Evolutionary conservation across 2,113 vertebrate species (phyloP).

Genomic region (Sturnus vulgaris): DNA sequence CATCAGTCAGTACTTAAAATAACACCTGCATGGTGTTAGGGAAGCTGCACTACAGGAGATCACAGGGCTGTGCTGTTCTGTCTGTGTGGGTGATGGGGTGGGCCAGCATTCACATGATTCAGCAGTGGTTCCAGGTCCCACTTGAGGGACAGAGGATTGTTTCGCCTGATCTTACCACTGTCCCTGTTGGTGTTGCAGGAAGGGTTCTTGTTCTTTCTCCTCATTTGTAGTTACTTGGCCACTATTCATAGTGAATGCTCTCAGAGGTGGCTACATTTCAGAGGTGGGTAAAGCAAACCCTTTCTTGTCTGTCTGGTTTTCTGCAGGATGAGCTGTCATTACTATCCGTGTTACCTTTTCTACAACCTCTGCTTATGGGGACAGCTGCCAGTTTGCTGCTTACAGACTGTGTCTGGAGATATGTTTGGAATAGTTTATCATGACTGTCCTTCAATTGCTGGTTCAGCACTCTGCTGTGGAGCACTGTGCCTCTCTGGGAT

Average conservation of each 20-base stretch:
- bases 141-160: background rate
- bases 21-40: background rate
- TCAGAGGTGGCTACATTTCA: background rate
- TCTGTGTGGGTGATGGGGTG: background rate
- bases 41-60: background rate
- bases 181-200: background rate
- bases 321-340: background rate
- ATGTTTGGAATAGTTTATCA: constrained; percentile 18
- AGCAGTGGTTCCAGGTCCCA: background rate
- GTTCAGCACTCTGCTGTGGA: background rate
- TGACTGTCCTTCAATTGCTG: constrained; percentile 12
- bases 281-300: background rate
- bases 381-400: constrained; percentile 1
- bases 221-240: background rate
- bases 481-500: background rate
- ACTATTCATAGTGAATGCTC: background rate
- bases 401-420: background rate
- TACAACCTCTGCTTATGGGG: background rate
- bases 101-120: background rate
- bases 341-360: background rate
- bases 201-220: background rate
- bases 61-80: background rate
- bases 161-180: background rate
- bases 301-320: background rate
- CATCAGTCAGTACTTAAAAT: background rate